Base-by-base conservation (phyloP, 2,113 vertebrate genomes). In the Lethenteron camtschaticum region DNA sequence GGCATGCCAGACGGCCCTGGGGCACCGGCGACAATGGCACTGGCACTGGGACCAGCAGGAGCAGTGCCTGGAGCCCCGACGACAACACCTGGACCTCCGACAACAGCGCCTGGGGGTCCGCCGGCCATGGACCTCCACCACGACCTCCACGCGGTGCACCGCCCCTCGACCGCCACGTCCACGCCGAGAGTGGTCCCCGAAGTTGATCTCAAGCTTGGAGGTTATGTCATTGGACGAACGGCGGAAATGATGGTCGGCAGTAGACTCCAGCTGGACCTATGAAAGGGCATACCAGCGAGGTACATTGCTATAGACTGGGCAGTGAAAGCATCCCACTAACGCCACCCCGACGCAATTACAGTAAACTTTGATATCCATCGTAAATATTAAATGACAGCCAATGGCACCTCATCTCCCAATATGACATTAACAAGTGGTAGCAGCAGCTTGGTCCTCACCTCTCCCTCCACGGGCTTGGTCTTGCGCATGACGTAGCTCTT, bases 191-290 rank as follows among this genome's bases (percentile, higher is more conserved):
- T 95, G 83, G 79, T 95, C 94, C 80, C 94, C 94, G 9, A 96
- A 96, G 81, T 99, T 99, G 76, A 96, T 99, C 84, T 96, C 94
- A 81, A 99, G 82, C 80, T 99, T 91, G 75, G 94, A 91, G 3
- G 94, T 99, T 79, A 99, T 99, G 78, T 99, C 94, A 12, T 99
- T 99, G 73, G 94, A 91, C 2, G 94, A 91, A 78, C 95, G 96
- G 75, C 94, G 90, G 83, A 99, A 91, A 78, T 99, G 94, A 77
- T 96, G 92, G 74, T 99, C 94, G 68, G 88, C 85, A 3, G 78
- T 79, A 1, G 87, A 85, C 72, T 88, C 85, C 60, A 84, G 77
- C 1, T 84, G 79, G 73, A 81, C 81, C 82, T 85, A 79, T 8
- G 74, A 73, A 0, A 5, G 12, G 63, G 74, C 71, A 74, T 72